These are phyloP conservation scores for Sialis fuliginosa DNA, from an alignment of 2,888 invertebrate genomes.

Conservation along the genomic window DNA sequence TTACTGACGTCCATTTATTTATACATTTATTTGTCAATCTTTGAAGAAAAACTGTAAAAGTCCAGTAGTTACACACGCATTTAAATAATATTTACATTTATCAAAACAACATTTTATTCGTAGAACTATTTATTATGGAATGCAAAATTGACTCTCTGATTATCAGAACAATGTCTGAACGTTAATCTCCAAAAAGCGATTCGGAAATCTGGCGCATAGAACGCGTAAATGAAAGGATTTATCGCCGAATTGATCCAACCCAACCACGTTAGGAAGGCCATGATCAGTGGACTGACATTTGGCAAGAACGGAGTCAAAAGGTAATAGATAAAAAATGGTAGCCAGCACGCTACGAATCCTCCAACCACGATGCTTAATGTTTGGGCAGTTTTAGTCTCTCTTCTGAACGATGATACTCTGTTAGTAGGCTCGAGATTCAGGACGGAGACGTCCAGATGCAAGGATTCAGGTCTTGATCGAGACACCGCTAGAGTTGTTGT, in stretches of 20 bases:
- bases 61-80: no score
- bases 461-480: conserved; percentile 31
- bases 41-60: no score
- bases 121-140: conserved; percentile 21
- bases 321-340: conserved; percentile 74
- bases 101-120: no score
- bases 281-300: conserved; percentile 35
- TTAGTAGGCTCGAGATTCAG: conserved; percentile 29
- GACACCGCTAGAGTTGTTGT: conserved; percentile 15
- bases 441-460: conserved; percentile 32
- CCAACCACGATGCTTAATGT: conserved; percentile 76
- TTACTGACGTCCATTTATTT: no score
- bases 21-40: no score
- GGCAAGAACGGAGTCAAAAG: conserved; percentile 63
- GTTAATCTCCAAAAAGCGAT: conserved; percentile 75
- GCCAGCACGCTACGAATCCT: conserved; percentile 75
- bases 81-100: no score
- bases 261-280: conserved; percentile 67
- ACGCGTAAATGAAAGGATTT: conserved; percentile 81
- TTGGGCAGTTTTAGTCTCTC: conserved; percentile 78
- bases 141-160: conserved; percentile 18
- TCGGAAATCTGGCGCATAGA: conserved; percentile 74
- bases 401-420: conserved; percentile 47
- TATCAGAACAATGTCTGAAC: conserved; percentile 42
- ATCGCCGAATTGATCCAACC: conserved; percentile 84